Base-by-base conservation (phyloP, 1,140 invertebrate species). In the Rhysida immarginata region DNA sequence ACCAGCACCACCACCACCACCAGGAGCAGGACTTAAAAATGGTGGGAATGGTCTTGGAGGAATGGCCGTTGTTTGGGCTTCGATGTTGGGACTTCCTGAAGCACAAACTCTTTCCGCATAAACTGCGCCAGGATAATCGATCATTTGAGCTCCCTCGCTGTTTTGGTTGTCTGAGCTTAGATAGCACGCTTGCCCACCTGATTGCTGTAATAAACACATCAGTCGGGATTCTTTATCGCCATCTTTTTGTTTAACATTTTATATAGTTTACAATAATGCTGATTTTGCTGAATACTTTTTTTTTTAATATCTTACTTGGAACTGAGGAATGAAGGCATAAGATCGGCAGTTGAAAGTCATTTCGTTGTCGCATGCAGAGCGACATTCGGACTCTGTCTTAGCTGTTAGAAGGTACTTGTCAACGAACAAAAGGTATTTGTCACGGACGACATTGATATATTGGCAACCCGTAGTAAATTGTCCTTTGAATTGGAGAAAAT, bases 321-420 rank as follows among this genome's bases (percentile, higher is more conserved):
- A 8, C 5, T 3, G 24, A 8, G 57, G 61, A 13, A 74, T 55
- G 60, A 74, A 74, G n/a, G 75, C 70, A 61, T 70, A 76, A 2
- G 73, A 71, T 26, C 74, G 61, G 56, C 75, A 76, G 41, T 70
- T 69, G 60, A 76, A 76, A n/a, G 69, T 67, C 41, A 62, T 62
- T 59, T 76, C 75, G 23, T 65, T 61, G 52, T 73, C 69, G 63
- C 75, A 76, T 5, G 71, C 68, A 43, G 67, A 59, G 58, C 71
- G 69, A 61, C 75, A 76, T 48, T 58, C 66, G 46, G 60, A 66
- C 59, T 69, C 73, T 58, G 60, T 73, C 55, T 63, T 67, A 55
- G 61, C 68, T 20, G 62, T 59, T 21, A 74, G 62, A 2, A 68
- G 62, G 29, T 5, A 8, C 63, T 74, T 74, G 57, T 73, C 72